Evolutionary conservation across 2,113 vertebrate species (phyloP), one percentile per base, ranked within the genome.

Genomic region (Nematolebias whitei): DNA sequence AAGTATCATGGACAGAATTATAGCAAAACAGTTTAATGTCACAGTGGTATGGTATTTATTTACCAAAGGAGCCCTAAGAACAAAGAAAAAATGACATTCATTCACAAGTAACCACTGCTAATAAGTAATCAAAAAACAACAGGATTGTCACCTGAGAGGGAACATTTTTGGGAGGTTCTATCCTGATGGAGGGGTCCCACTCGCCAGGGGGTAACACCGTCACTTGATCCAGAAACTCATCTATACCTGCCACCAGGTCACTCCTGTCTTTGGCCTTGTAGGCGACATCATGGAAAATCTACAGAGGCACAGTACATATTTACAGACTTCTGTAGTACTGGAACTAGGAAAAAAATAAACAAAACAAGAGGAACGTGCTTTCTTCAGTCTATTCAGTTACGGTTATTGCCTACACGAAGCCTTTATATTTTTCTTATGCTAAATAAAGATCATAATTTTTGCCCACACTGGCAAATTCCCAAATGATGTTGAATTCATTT

Each of bases 211-310:
- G 98, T 13, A 99, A 92, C 74, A 99, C 98, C 2, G 97, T 99
- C 78, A 99, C 98, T 74, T 99, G 98, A 87, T 99, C 98, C 75
- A 99, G 93, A 89, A 99, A 99, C 83, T 99, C 98, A 71, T 99
- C 98, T 2, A 99, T 98, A 63, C 98, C 98, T 5, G 98, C 95
- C 26, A 98, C 94, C 84, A 99, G 91, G 82, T 99, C 98, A 78
- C 92, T 98, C 38, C 97, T 95, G 85, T 99, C 98, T 85, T 98
- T 99, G 84, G 97, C 97, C 93, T 99, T 99, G 78, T 99, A 99
- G 4, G 98, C 98, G 54, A 99, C 98, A 75, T 99, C 97, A 66
- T 99, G 96, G 90, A 99, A 99, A 44, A 99, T 94, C 98, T 99
- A 71, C 0, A 24, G 12, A 49, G 15, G 18, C 43, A 23, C 3